phyloP scores from a whole-genome alignment of 2,797 vertebrate genomes.

The Oophaga sylvatica region DNA sequence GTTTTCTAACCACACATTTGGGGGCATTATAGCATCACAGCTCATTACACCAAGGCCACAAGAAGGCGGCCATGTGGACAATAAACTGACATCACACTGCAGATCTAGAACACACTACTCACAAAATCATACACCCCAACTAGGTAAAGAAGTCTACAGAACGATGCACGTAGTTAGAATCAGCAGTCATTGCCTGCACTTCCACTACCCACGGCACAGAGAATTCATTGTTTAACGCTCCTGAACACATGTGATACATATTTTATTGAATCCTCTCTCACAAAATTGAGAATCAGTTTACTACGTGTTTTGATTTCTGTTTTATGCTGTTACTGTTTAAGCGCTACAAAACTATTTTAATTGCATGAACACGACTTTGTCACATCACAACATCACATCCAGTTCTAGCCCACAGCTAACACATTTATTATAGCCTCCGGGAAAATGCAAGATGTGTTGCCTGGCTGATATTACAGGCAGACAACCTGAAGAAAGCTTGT shows the following conservation, averaged over 20 bases:
- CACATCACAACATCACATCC: not conserved
- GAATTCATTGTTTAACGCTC: not conserved
- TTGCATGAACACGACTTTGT: not conserved
- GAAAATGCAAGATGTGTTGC: not conserved
- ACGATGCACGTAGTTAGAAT: not conserved
- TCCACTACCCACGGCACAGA: not conserved
- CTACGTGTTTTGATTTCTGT: not conserved
- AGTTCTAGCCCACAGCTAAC: not conserved
- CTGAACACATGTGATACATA: not conserved
- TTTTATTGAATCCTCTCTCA: not conserved
- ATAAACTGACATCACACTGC: conserved; percentile 7
- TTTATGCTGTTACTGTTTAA: conserved; percentile 6
- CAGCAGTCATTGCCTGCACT: not conserved
- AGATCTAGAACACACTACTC: not conserved
- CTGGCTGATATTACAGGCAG: not conserved
- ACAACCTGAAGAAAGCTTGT: conserved; percentile 5
- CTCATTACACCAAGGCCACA: not conserved
- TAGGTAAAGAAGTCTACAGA: conserved; percentile 15
- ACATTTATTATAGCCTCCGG: not conserved
- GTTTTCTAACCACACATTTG: not conserved
- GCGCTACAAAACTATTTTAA: not conserved
- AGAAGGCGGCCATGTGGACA: conserved; percentile 16
- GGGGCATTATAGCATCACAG: not conserved
- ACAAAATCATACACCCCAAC: not conserved
- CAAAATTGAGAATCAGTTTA: not conserved